A percentile compares a stretch with the other conserved stretches of the same genome.
Conservation (phyloP, 2,888 invertebrate species). For the Geophilus truncorum region DNA sequence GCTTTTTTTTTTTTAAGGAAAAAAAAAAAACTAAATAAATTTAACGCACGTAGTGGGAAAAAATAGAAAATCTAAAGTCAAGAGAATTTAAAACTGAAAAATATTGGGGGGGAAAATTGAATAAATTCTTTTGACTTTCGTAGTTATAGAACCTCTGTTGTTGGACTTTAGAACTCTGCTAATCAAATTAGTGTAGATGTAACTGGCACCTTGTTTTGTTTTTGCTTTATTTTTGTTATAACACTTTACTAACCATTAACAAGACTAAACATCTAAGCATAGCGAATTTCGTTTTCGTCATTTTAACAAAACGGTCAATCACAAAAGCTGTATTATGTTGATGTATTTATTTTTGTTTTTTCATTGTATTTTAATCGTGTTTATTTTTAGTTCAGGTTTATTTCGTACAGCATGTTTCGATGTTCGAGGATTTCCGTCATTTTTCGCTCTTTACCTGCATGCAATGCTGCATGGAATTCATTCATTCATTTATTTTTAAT, state of each 20-base stretch:
- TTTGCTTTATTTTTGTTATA: no score
- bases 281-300: no score
- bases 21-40: no score
- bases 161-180: background rate
- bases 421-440: background rate
- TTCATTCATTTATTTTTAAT: background rate
- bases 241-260: no score
- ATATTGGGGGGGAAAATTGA: background rate
- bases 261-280: no score
- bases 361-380: no score
- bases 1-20: no score
- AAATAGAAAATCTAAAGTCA: no score
- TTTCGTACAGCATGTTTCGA: background rate
- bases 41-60: no score
- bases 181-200: background rate
- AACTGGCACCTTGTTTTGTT: background rate
- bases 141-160: background rate
- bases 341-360: background rate
- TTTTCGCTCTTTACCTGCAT: background rate
- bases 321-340: slow-evolving; percentile 6
- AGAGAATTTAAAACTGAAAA: no score
- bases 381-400: background rate
- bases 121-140: no score
- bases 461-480: background rate
- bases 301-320: no score